phyloP scores from a whole-genome alignment of 2,113 vertebrate genomes.

The Myocastor coypus region DNA sequence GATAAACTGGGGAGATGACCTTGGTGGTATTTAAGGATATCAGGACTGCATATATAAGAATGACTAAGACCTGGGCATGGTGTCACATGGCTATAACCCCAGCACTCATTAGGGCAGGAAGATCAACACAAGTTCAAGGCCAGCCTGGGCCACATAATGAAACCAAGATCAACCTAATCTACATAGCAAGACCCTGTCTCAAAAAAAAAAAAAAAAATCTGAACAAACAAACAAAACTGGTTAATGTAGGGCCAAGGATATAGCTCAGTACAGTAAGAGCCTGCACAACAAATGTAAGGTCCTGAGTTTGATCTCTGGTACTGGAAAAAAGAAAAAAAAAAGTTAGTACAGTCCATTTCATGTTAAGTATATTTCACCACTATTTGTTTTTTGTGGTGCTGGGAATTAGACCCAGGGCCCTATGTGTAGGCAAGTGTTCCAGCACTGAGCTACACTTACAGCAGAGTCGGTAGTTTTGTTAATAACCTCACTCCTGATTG shows the following conservation, averaged over 20 bases:
- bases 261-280: too few relatives aligned
- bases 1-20: background rate
- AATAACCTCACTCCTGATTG: background rate
- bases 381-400: background rate
- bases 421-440: background rate
- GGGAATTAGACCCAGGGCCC: background rate
- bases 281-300: too few relatives aligned
- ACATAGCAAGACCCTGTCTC: background rate
- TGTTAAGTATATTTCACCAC: background rate
- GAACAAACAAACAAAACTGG: background rate
- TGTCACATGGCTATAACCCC: background rate
- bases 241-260: background rate
- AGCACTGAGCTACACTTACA: background rate
- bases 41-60: background rate
- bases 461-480: background rate
- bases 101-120: background rate
- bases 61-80: background rate
- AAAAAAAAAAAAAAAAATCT: background rate
- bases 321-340: background rate
- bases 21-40: background rate
- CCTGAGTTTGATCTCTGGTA: too few relatives aligned
- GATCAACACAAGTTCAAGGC: background rate
- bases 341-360: background rate
- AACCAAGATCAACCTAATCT: background rate
- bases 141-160: background rate